Percentiles rank a stretch among this genome's conserved stretches.
Evolutionary conservation across 2,888 invertebrate genomes (phyloP).

Genomic region (Hypercompe scribonia): DNA sequence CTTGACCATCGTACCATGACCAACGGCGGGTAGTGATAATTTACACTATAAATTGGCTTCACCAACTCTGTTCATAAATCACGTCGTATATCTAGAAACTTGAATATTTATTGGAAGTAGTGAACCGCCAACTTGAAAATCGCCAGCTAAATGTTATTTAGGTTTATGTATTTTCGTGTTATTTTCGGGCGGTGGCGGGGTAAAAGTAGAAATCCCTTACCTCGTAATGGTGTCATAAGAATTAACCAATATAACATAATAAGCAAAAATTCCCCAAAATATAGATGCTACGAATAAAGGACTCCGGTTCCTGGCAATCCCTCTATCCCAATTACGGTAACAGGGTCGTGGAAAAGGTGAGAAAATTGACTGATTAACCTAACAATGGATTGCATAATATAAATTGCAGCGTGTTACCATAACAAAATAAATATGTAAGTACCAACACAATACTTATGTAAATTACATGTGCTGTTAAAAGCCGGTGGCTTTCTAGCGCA

Average conservation of each 20-base stretch:
- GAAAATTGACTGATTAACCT: background rate
- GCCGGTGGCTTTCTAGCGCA: slow-evolving; percentile 69
- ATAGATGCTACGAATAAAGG: background rate
- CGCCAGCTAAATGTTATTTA: no score
- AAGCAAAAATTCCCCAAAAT: background rate
- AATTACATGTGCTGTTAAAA: slow-evolving; percentile 61
- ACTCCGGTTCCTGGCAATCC: background rate
- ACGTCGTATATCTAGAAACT: background rate
- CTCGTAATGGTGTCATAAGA: no score
- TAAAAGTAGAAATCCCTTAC: no score
- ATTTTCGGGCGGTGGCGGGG: no score
- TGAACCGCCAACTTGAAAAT: no score
- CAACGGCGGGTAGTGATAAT: slow-evolving; percentile 34
- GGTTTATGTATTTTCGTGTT: no score
- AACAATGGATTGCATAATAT: background rate
- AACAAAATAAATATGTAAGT: slow-evolving; percentile 37
- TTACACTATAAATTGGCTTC: slow-evolving; percentile 29
- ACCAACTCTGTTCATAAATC: background rate
- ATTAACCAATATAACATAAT: no score
- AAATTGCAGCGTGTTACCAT: slow-evolving; percentile 21
- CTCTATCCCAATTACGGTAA: background rate
- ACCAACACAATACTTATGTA: slow-evolving; percentile 48
- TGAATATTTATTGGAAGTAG: slow-evolving; percentile 2
- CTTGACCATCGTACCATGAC: slow-evolving; percentile 55
- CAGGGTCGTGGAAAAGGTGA: background rate